Base-by-base conservation (phyloP, 2,113 vertebrate species). In the Pangasianodon hypophthalmus region DNA sequence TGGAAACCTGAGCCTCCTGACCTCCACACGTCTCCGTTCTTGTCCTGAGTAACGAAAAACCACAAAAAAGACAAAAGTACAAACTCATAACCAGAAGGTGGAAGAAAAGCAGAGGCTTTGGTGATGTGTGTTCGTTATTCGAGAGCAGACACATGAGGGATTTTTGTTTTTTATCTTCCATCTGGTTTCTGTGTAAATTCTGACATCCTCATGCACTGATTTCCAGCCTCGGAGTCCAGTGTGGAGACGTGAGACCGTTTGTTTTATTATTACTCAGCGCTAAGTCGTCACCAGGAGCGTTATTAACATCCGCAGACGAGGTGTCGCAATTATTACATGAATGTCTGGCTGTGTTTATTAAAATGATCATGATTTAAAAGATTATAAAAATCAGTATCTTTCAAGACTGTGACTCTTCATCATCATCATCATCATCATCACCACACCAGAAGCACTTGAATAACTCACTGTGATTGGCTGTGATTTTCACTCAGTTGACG, bases 111-210 rank as follows among this genome's bases (percentile, higher is more conserved):
- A 46, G 88, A 64, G 62, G 54, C 48, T 37, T 11, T 4, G 0
- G n/a, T 73, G 60, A 84, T 44, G 82, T 58, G 54, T 58, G 41
- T 87, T 75, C 48, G 58, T 84, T 87, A 80, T 88, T 89, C 60
- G 52, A 21, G 87, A 90, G 87, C 77, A 80, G 54, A 67, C 48
- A 50, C 84, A 37, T 54, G 24, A 41, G 81, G 67, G 84, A 58
- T 29, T 24, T 24, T 11, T 86, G 69, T 41, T 52, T 80, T 19
- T 56, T 4, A 41, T 67, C 48, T 32, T 24, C 75, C 87, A 84
- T 87, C 90, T 87, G 88, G 90, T 88, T 62, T 86, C 60, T 89
- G 85, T 89, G 87, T 64, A 19, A 50, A 6, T 13, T 77, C 69
- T 6, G 71, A 44, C 7, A 7, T 75, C 37, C n/a, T 37, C 5